A percentile compares a stretch with the other conserved stretches of the same genome.
Conservation (phyloP, 2,888 invertebrate species). For the Myathropa florea region DNA sequence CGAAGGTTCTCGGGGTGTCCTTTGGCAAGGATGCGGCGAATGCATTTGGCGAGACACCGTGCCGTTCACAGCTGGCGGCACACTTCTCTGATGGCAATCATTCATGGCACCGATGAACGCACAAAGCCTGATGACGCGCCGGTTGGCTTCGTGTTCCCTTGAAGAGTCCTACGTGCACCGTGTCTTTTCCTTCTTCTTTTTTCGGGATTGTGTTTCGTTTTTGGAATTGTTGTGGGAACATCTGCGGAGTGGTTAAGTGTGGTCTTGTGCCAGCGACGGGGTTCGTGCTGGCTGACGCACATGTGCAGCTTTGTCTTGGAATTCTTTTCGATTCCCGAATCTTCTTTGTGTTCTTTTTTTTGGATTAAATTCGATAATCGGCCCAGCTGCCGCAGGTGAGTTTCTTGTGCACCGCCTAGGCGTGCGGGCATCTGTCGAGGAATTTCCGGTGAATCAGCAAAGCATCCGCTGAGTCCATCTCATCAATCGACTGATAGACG, state of each 20-base stretch:
- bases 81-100: slow-evolving; percentile 28
- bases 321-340: slow-evolving; percentile 52
- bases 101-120: slow-evolving; percentile 11
- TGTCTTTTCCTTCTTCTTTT: background rate
- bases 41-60: slow-evolving; percentile 25
- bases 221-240: slow-evolving; percentile 48
- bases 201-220: background rate
- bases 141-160: background rate
- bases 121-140: background rate
- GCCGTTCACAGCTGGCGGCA: slow-evolving; percentile 57
- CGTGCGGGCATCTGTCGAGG: background rate
- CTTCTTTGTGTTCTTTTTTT: slow-evolving; percentile 16
- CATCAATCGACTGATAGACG: background rate
- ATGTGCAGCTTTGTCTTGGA: slow-evolving; percentile 27
- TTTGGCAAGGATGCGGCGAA: slow-evolving; percentile 44
- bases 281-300: slow-evolving; percentile 61
- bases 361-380: slow-evolving; percentile 38
- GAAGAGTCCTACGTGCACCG: slow-evolving; percentile 27
- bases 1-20: slow-evolving; percentile 8
- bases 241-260: slow-evolving; percentile 47
- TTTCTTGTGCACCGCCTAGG: slow-evolving; percentile 4
- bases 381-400: slow-evolving; percentile 62
- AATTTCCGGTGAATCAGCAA: background rate
- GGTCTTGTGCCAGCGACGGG: slow-evolving; percentile 55
- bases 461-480: background rate